Conservation (phyloP, 2,797 vertebrate species). For the Sparus aurata region DNA sequence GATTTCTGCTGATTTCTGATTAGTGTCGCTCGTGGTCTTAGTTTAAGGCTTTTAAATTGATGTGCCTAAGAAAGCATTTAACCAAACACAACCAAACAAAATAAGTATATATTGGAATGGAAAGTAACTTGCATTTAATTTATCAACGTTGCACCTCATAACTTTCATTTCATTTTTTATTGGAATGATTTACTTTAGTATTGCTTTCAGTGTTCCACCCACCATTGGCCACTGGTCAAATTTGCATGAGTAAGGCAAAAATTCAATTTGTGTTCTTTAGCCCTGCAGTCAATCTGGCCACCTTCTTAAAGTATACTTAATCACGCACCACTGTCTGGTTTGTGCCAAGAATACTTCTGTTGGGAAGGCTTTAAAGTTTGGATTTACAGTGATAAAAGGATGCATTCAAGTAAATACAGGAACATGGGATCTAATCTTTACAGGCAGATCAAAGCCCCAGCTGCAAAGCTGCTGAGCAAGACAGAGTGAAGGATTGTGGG, state of each 20-base stretch:
- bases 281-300: not conserved
- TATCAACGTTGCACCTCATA: too few species aligned
- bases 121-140: too few species aligned
- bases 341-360: not conserved
- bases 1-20: too few species aligned
- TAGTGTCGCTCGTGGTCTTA: too few species aligned
- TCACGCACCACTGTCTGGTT: not conserved
- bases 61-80: too few species aligned
- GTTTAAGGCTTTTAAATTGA: too few species aligned
- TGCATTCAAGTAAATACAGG: not conserved
- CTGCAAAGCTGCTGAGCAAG: conserved; percentile 36
- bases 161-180: too few species aligned
- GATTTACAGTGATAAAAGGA: not conserved
- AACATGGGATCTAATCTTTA: not conserved
- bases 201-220: too few species aligned
- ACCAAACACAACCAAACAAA: too few species aligned
- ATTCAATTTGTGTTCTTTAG: not conserved
- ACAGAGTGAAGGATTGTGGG: conserved; percentile 60
- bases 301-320: not conserved
- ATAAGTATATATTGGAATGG: too few species aligned
- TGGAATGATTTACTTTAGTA: too few species aligned
- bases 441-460: conserved; percentile 9
- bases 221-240: not conserved
- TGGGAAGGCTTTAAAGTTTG: not conserved
- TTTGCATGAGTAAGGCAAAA: not conserved